These are phyloP conservation scores for Dryobota labecula DNA, from an alignment of 2,888 invertebrate genomes.

Conservation along the genomic window DNA sequence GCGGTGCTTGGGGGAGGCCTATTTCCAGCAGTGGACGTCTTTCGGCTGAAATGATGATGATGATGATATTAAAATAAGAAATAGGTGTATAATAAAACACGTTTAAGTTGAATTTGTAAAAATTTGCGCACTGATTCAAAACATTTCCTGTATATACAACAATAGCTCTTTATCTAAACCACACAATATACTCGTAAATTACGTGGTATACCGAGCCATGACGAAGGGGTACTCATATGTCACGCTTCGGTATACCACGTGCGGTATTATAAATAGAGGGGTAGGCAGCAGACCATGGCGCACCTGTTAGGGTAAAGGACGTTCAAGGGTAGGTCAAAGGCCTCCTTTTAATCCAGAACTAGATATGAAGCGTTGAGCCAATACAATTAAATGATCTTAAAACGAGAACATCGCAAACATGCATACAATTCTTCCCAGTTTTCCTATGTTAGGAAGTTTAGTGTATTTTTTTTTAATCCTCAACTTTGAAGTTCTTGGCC, in stretches of 20 bases:
- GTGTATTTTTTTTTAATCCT: no score
- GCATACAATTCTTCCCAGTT: neutral
- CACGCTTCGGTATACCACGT: slow-evolving; percentile 73
- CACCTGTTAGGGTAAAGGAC: slow-evolving; percentile 49
- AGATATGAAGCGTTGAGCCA: neutral
- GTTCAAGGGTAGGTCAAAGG: slow-evolving; percentile 4
- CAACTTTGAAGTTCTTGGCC: no score
- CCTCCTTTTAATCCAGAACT: neutral
- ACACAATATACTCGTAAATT: slow-evolving; percentile 16
- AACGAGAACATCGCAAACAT: neutral
- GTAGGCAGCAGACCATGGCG: slow-evolving; percentile 65
- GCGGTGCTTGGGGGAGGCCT: no score
- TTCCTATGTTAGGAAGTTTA: neutral
- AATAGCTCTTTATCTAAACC: neutral
- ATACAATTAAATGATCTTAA: neutral
- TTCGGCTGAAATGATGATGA: no score
- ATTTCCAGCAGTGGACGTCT: no score
- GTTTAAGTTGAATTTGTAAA: no score
- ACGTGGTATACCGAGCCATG: slow-evolving; percentile 45
- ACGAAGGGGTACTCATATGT: slow-evolving; percentile 60
- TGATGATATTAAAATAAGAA: no score
- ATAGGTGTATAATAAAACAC: no score
- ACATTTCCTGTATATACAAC: no score
- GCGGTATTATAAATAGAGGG: slow-evolving; percentile 59
- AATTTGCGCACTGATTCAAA: no score